phyloP scores from a whole-genome alignment of 2,888 invertebrate genomes.

The Thyatira batis region DNA sequence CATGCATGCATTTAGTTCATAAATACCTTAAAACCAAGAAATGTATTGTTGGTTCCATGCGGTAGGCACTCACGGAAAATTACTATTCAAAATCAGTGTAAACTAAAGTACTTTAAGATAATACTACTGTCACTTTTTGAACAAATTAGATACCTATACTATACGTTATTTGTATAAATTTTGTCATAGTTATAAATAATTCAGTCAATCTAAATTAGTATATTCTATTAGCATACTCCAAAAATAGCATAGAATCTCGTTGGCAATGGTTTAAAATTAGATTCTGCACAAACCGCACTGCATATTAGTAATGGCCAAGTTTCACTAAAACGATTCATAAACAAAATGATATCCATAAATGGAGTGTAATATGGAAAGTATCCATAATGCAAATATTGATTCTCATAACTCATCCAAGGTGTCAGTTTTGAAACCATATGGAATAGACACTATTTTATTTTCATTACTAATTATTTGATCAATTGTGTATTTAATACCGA shows the following conservation, averaged over 20 bases:
- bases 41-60: too few species aligned
- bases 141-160: neutral
- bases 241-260: conserved; percentile 35
- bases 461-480: neutral
- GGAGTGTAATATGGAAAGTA: too few species aligned
- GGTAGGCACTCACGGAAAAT: too few species aligned
- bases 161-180: neutral
- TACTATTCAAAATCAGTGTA: too few species aligned
- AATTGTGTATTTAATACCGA: too few species aligned
- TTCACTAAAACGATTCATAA: conserved; percentile 1
- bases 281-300: conserved; percentile 19
- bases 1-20: too few species aligned
- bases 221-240: conserved; percentile 21
- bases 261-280: conserved; percentile 33
- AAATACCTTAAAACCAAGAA: too few species aligned
- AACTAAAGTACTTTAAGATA: neutral
- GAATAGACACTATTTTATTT: neutral
- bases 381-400: neutral
- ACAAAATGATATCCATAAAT: too few species aligned
- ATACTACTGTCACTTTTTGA: neutral
- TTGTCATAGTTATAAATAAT: neutral
- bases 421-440: too few species aligned
- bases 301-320: conserved; percentile 18
- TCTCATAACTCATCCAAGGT: neutral
- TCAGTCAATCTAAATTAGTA: neutral